Evolutionary conservation across 2,888 invertebrate species (phyloP).

Genomic region (Agrypnus murinus): DNA sequence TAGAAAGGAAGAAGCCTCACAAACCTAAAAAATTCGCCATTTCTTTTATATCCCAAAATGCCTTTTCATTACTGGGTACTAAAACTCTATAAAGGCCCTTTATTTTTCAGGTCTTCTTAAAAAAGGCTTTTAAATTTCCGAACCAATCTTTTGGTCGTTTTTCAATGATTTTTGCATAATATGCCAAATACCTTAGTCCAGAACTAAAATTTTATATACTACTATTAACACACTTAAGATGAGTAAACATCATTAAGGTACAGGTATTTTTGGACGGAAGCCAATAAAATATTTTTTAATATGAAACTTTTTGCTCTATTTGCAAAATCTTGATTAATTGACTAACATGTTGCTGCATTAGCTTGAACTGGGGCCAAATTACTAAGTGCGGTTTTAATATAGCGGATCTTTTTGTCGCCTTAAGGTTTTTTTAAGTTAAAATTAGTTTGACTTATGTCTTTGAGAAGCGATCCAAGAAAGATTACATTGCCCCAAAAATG

Average conservation of each 20-base stretch:
- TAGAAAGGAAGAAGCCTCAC: slow-evolving; percentile 15
- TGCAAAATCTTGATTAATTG: slow-evolving; percentile 46
- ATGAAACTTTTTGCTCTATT: slow-evolving; percentile 38
- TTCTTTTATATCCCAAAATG: not conserved
- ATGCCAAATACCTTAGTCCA: no score
- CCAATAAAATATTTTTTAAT: slow-evolving; percentile 33
- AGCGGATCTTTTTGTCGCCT: not conserved
- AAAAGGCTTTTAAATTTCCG: slow-evolving; percentile 12
- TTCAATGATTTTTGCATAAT: no score
- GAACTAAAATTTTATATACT: no score
- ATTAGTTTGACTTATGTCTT: slow-evolving; percentile 24
- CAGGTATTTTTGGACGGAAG: slow-evolving; percentile 41
- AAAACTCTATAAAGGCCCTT: slow-evolving; percentile 8
- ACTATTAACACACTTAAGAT: slow-evolving; percentile 24
- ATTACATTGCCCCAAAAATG: not conserved
- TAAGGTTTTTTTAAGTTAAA: slow-evolving; percentile 18
- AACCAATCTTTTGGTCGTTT: slow-evolving; percentile 3
- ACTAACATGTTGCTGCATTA: slow-evolving; percentile 33
- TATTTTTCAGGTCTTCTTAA: slow-evolving; percentile 5
- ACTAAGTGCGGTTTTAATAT: slow-evolving; percentile 37
- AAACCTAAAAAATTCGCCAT: slow-evolving; percentile 13
- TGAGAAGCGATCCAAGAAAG: not conserved
- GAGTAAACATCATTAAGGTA: slow-evolving; percentile 56
- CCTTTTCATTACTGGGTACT: not conserved
- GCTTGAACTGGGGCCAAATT: slow-evolving; percentile 45